A percentile compares a stretch with the other conserved stretches of the same genome.
Conservation (phyloP, 1,140 invertebrate genomes). For the Bombyx mandarina region DNA sequence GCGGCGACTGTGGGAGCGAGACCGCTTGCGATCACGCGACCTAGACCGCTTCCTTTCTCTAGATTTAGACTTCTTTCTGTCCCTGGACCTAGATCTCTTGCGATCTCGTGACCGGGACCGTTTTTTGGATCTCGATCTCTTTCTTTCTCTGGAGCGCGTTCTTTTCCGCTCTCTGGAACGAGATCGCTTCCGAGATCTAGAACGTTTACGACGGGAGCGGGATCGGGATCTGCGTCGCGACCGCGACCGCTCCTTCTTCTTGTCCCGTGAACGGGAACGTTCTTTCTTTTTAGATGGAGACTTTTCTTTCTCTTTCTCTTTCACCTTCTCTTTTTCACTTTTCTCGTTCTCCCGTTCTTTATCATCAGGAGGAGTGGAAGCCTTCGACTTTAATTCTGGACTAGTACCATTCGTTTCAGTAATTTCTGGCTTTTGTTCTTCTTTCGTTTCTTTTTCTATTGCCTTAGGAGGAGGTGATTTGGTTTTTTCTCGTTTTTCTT, state of each 20-base stretch:
- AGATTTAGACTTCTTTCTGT: conserved; percentile 53
- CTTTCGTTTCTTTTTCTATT: conserved; percentile 29
- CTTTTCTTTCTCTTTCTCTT: conserved; percentile 41
- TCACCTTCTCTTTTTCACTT: conserved; percentile 9
- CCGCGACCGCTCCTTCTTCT: conserved; percentile 47
- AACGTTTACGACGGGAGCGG: conserved; percentile 47
- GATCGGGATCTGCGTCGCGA: conserved; percentile 55
- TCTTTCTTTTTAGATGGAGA: conserved; percentile 72
- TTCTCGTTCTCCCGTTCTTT: conserved; percentile 39
- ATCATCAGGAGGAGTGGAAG: conserved; percentile 50
- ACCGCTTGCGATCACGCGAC: conserved; percentile 57
- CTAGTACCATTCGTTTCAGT: conserved; percentile 46
- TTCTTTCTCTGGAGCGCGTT: conserved; percentile 53
- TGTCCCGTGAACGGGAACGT: conserved; percentile 54
- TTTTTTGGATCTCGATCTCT: conserved; percentile 56
- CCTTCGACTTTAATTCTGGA: conserved; percentile 54
- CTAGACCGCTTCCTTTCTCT: conserved; percentile 61
- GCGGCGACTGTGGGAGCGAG: conserved; percentile 46
- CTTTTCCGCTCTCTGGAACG: conserved; percentile 39
- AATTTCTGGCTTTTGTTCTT: conserved; percentile 22
- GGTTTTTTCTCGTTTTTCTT: conserved; percentile 42
- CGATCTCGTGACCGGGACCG: conserved; percentile 53
- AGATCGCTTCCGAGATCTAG: conserved; percentile 45
- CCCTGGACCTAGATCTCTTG: conserved; percentile 61
- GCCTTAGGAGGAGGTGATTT: conserved; percentile 40